Percentiles rank a stretch among this genome's conserved stretches.
phyloP scores from a whole-genome alignment of 2,113 vertebrate genomes.

The Aldabrachelys gigantea region DNA sequence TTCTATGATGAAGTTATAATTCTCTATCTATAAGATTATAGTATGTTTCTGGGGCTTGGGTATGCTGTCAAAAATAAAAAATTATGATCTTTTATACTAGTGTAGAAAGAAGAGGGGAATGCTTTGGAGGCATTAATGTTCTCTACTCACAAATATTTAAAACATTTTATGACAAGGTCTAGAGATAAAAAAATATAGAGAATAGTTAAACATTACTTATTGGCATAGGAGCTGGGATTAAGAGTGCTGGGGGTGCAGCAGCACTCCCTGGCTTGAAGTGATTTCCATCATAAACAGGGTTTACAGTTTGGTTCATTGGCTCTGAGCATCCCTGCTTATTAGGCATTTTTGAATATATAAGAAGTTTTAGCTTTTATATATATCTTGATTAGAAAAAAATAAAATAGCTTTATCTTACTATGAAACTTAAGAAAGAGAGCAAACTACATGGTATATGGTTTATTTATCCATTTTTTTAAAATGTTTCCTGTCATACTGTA shows the following conservation, averaged over 20 bases:
- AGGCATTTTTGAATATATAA: background rate
- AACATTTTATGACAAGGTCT: conserved; percentile 48
- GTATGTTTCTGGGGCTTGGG: background rate
- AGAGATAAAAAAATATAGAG: conserved; percentile 54
- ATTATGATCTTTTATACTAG: conserved; percentile 6
- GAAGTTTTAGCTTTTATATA: background rate
- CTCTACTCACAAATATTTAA: background rate
- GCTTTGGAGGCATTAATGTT: conserved; percentile 39
- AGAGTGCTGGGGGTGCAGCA: too few relatives aligned
- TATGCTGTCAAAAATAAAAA: background rate
- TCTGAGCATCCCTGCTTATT: background rate
- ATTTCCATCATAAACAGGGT: too few relatives aligned
- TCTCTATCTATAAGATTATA: conserved; percentile 11
- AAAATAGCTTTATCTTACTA: background rate
- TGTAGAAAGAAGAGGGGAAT: background rate
- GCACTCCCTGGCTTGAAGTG: too few relatives aligned
- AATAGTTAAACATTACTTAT: conserved; percentile 47
- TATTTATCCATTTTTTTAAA: background rate
- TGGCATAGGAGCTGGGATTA: too few relatives aligned
- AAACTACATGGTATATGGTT: background rate
- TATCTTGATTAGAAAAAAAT: background rate
- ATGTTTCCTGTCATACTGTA: background rate
- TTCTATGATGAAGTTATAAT: conserved; percentile 13
- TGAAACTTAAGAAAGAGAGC: background rate
- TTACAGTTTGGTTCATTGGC: too few relatives aligned